phyloP scores from a whole-genome alignment of 2,113 vertebrate species.

The Periophthalmodon schlosseri region DNA sequence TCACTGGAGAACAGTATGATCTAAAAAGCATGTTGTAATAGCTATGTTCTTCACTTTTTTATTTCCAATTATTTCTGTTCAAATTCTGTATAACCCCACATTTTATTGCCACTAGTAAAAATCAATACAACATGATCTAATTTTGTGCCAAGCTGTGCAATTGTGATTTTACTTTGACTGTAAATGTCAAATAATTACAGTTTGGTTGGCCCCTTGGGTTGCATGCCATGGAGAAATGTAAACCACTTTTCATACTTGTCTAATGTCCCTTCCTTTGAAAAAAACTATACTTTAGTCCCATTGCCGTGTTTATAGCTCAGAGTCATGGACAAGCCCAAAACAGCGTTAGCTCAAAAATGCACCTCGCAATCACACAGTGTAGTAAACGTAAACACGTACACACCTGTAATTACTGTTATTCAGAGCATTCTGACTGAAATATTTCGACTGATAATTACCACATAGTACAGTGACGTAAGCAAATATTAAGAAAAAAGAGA shows the following conservation, averaged over 20 bases:
- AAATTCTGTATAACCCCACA: neutral
- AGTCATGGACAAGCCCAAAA: conserved; percentile 28
- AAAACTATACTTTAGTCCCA: conserved; percentile 7
- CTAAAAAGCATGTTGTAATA: neutral
- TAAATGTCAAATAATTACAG: neutral
- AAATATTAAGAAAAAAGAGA: neutral
- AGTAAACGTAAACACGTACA: conserved; percentile 18
- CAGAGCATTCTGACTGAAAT: conserved; percentile 35
- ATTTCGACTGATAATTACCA: conserved; percentile 33
- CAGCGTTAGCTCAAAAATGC: neutral
- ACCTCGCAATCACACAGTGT: conserved; percentile 20
- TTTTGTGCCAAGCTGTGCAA: neutral
- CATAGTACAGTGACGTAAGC: neutral
- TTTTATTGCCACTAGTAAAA: neutral
- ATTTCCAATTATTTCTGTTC: neutral
- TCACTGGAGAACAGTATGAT: neutral
- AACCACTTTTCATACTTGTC: neutral
- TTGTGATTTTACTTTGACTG: neutral
- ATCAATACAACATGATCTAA: neutral
- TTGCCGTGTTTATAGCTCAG: neutral
- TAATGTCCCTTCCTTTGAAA: neutral
- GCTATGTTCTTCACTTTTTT: neutral
- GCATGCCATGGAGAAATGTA: neutral
- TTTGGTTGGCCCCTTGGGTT: neutral
- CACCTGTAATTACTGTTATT: conserved; percentile 53